Evolutionary conservation across 2,797 vertebrate species (phyloP), one percentile per base, ranked within the genome.

Genomic region (Tympanoctomys barrerae): DNA sequence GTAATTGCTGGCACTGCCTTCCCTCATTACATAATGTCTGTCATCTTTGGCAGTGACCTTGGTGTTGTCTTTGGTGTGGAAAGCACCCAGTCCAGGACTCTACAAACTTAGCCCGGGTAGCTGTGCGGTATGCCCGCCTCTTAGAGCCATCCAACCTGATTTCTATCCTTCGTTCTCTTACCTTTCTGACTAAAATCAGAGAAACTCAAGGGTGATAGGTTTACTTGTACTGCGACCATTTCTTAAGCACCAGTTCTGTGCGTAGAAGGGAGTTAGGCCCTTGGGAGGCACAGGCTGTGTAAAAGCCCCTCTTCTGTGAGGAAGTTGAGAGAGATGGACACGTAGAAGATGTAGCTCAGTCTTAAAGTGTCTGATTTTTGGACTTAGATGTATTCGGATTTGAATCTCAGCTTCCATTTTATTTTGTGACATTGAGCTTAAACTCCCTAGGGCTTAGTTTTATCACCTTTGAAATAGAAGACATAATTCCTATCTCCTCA

Each of bases 11-110:
- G 98, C 94, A 89, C 94, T 89, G 95, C 80, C 3, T 95, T 97
- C 92, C 92, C 97, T 97, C 97, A 97, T 98, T 98, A 98, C 98
- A 98, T 98, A 95, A 96, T 96, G 96, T 94, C 96, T 97, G 95
- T 97, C 95, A 95, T 81, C 73, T 88, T 89, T 95, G 96, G 93
- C 96, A 97, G 77, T 97, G 94, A 94, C 97, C 96, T 97, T 93
- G 61, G 68, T 84, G 95, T 97, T 97, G 96, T 97, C 95, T 97
- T 95, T 93, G 59, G 75, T 91, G 57, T 88, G 94, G 93, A 95
- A 96, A 94, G 54, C 85, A 86, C 80, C 28, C 61, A 94, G 91
- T 94, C 94, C 83, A 46, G 42, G 66, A 91, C 19, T 81, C 42
- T 7, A 36, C 68, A 90, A 61, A 80, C 96, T 91, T 88, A 86